Base-by-base conservation (phyloP, 2,888 invertebrate genomes). In the Leptinotarsa juncta region DNA sequence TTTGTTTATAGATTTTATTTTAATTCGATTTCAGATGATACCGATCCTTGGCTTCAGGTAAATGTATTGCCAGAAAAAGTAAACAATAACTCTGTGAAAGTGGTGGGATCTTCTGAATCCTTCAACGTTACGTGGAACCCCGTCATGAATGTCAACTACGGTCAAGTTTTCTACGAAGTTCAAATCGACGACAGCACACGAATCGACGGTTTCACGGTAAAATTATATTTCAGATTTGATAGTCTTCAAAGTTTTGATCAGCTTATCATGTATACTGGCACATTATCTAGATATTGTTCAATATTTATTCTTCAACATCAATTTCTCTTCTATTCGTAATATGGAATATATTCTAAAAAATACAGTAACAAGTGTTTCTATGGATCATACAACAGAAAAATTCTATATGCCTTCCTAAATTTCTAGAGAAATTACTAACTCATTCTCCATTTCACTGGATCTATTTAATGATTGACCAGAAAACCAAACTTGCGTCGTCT, bases 71-170 rank as follows among this genome's bases (percentile, higher is more conserved):
- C 97, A 0, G 92, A 92, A 78, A 88, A 92, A 0, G 92, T 97
- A 3, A 89, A 92, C 68, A 86, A 90, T 3, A 89, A 90, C 2
- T 92, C 93, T 0, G 92, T 98, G 71, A 87, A 87, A 66, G 92
- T 96, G 4, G 88, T 89, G 3, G 97, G 97, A 0, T 91, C 91
- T 18, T 96, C 94, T 92, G 91, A 94, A 77, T 90, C 91, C 55
- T 97, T 97, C 84, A 95, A 94, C 81, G 91, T 98, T 60, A 93
- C 93, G 2, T 98, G 97, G 97, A 89, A 92, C 20, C 92, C 94
- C 0, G 91, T 94, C 0, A 88, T 88, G 0, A 92, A 92, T 70
- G 94, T 95, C 4, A 96, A 95, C 83, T 94, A 94, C 84, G 96
- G 95, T 16, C 90, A 91, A 4, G 92, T 97, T 0, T 94, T 93